These are phyloP conservation scores for Diaprepes abbreviatus DNA, from an alignment of 2,888 invertebrate species.

Conservation along the genomic window DNA sequence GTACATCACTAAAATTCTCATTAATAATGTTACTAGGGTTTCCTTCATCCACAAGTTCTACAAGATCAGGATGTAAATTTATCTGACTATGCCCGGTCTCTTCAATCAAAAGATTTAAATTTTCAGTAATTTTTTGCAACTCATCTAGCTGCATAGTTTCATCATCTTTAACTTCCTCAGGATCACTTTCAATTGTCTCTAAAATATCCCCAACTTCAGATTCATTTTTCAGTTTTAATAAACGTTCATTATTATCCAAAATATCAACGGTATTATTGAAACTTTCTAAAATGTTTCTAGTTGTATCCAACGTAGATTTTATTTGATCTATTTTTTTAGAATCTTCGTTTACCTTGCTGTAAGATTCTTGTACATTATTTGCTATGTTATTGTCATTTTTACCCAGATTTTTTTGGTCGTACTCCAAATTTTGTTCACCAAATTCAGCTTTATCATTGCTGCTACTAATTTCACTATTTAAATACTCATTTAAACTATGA, in stretches of 20 bases:
- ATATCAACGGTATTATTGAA: background rate
- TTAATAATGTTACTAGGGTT: background rate
- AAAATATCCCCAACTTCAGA: background rate
- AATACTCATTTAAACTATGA: slow-evolving; percentile 75
- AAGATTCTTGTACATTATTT: background rate
- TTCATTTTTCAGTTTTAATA: slow-evolving; percentile 33
- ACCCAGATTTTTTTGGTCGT: background rate
- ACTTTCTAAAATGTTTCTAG: background rate
- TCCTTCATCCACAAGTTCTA: background rate
- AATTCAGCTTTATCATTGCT: background rate
- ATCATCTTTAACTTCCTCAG: background rate
- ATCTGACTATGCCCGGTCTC: background rate
- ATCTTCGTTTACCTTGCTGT: background rate
- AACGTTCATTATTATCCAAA: background rate
- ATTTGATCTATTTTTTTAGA: background rate
- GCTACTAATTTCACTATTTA: slow-evolving; percentile 66
- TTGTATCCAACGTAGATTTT: background rate
- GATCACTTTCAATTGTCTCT: background rate
- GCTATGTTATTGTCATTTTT: slow-evolving; percentile 37
- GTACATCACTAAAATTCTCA: background rate
- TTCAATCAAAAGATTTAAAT: background rate
- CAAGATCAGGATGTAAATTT: background rate
- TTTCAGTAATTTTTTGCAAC: background rate
- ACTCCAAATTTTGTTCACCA: background rate
- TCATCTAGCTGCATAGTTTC: background rate